phyloP scores from a whole-genome alignment of 2,113 vertebrate genomes.

The Neotoma lepida region DNA sequence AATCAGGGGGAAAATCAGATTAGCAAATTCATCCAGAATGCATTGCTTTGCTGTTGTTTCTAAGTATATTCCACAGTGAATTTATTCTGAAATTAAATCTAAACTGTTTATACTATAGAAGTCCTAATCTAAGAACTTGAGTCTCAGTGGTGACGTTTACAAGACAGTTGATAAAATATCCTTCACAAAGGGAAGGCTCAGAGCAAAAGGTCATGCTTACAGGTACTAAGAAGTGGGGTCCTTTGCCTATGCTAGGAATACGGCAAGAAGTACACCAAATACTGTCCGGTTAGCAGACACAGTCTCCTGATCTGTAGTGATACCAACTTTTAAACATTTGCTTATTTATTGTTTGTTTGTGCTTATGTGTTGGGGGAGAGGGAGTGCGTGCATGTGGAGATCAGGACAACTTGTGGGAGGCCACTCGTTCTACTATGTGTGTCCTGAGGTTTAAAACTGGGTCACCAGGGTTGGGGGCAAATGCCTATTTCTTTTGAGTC shows the following conservation, averaged over 20 bases:
- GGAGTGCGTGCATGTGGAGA: background rate
- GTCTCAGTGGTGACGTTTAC: background rate
- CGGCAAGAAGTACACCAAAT: fast-evolving
- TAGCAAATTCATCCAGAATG: background rate
- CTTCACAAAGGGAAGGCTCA: background rate
- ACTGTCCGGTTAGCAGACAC: fast-evolving
- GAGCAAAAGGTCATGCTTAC: fast-evolving
- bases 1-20: no score
- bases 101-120: background rate
- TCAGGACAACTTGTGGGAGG: background rate
- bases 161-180: background rate
- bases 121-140: background rate
- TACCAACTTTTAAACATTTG: background rate
- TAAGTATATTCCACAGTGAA: background rate
- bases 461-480: background rate
- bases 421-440: background rate
- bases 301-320: background rate
- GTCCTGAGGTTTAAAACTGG: background rate
- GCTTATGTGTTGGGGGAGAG: background rate
- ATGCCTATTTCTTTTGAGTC: background rate
- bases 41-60: background rate
- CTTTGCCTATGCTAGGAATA: fast-evolving
- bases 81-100: background rate
- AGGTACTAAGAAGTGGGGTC: background rate
- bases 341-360: background rate